Evolutionary conservation across 2,888 invertebrate genomes (phyloP), one percentile per base, ranked within the genome.

Genomic region (Polia nebulosa): DNA sequence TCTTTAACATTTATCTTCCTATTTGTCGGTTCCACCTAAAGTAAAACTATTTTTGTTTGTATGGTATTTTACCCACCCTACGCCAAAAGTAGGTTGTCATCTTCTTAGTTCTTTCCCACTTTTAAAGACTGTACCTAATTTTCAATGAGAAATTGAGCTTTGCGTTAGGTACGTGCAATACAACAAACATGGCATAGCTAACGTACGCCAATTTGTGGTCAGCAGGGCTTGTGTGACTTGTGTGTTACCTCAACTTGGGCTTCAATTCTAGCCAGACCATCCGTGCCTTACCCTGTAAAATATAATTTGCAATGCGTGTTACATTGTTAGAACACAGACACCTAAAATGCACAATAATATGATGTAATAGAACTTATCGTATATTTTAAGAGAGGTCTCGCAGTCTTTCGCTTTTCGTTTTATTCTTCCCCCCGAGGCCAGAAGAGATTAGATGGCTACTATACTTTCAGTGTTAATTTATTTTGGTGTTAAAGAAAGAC

Each of bases 401-500:
- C 36, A 44, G 17, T 58, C 25, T 68, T 67, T 53, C 56, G 32
- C 55, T 61, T 17, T 51, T 56, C 53, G 34, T 51, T 69, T 72
- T 69, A 72, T 67, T 71, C 58, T 20, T 1, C 41, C 27, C 57
- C 66, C 49, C 17, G 55, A 56, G 66, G 66, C 39, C 59, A 72
- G 56, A 63, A 78, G 55, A 74, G 65, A 75, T 77, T 72, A 75
- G 62, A 69, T 67, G 45, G 68, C 57, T 69, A 67, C 61, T 73
- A 52, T 32, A 64, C 64, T 71, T 66, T 72, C 66, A 71, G 65
- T 61, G 65, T 72, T 80, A 84, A 86, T 85, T 86, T 85, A 81
- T 81, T 83, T 81, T 71, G 77, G 70, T 78, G 76, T 77, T 74
- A 69, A 84, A 78, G 78, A 68, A 80, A 78, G 70, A 80, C 65